A percentile compares a stretch with the other conserved stretches of the same genome.
These are phyloP conservation scores for Fregetta grallaria DNA, from an alignment of 2,113 vertebrate species.

Conservation along the genomic window DNA sequence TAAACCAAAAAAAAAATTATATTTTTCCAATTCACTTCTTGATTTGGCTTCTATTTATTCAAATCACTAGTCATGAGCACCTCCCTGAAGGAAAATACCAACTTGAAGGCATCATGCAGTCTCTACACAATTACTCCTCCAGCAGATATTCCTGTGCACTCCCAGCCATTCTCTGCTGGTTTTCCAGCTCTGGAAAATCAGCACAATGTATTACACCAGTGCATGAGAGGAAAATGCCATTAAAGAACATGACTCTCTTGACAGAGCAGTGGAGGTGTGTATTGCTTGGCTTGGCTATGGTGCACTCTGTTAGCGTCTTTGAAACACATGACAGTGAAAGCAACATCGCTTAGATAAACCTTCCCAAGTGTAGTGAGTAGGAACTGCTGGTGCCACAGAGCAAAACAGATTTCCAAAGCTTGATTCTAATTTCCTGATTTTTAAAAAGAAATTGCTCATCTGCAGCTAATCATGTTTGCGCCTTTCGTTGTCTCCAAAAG, in stretches of 20 bases:
- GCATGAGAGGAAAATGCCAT: background rate
- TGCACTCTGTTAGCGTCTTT: fast-evolving
- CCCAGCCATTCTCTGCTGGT: background rate
- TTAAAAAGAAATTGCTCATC: background rate
- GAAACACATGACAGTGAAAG: background rate
- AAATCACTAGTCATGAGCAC: background rate
- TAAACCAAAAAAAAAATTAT: fast-evolving
- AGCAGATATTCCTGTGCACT: background rate
- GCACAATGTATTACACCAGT: background rate
- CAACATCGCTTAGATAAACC: background rate
- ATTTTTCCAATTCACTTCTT: background rate
- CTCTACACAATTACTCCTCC: background rate
- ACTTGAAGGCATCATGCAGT: background rate
- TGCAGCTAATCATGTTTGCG: background rate
- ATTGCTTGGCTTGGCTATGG: background rate
- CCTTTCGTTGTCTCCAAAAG: background rate
- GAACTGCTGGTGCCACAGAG: background rate
- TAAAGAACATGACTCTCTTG: background rate
- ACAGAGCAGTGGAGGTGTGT: background rate
- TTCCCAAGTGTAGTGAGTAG: background rate
- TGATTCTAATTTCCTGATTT: background rate
- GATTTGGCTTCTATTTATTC: background rate
- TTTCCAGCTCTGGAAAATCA: slow-evolving; percentile 4
- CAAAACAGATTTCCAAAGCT: background rate
- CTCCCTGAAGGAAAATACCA: background rate